Evolutionary conservation across 37 sponge, comb jelly and placozoan genomes (phyloP), one percentile per base, ranked within the genome.

Genomic region (Haliclona indistincta): DNA sequence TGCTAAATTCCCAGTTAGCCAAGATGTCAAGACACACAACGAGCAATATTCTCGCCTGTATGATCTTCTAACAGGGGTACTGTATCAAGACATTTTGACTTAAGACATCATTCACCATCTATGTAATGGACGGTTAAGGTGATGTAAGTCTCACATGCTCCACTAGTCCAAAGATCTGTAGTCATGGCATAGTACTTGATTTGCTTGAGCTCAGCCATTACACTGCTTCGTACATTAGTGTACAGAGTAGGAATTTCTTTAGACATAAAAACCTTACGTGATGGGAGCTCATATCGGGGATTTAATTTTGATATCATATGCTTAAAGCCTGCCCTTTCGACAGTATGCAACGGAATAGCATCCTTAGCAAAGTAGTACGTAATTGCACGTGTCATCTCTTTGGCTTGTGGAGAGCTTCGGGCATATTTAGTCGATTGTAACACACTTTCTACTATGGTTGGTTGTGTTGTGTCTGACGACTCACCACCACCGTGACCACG

Each of bases 151-250:
- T 55, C 47, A 38, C 26, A 34, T n/a, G 71, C 38, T n/a, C 45
- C 35, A 61, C 62, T 56, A 26, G 81, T 60, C 81, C 81, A 80
- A 44, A 80, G 42, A 70, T 80, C 81, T 65, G 67, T 77, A 2
- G 67, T 77, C 2, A 45, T 42, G 35, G 73, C 45, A 38, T 40
- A 28, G 67, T n/a, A 58, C 26, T 19, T 40, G 4, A 40, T 7
- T 35, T 35, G 42, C 67, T 35, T 35, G 17, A 40, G 42, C 34
- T 45, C 33, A 20, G 17, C 56, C 38, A 35, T 34, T 47, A 73
- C 20, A 11, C 34, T 4, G 17, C 53, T 26, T 53, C 55, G 25
- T 25, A 73, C 58, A 3, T 8, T 2, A 28, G 49, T 4, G 39
- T 73, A 53, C 10, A 73, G 37, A 34, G 53, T 4, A 22, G 56